phyloP scores from a whole-genome alignment of 2,888 invertebrate species.

The Urechis unicinctus region DNA sequence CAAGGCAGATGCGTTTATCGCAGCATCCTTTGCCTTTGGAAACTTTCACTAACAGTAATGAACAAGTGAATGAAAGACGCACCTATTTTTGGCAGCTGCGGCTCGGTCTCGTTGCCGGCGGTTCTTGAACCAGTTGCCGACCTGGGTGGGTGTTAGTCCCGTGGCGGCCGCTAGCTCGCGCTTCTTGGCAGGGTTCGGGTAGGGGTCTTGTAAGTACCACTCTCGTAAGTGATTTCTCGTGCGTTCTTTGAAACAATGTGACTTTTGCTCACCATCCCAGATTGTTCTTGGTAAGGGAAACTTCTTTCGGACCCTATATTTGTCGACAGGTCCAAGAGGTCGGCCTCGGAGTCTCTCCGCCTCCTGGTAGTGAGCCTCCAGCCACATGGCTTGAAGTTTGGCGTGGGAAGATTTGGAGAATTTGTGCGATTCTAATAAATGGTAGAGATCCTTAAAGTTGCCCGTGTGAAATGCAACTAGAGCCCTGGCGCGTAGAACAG shows the following conservation, averaged over 20 bases:
- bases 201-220: constrained; percentile 85
- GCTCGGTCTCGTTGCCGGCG: constrained; percentile 79
- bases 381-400: constrained; percentile 84
- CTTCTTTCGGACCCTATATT: constrained; percentile 88
- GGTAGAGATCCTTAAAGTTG: constrained; percentile 81
- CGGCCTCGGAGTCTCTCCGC: constrained; percentile 83
- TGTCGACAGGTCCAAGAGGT: constrained; percentile 88
- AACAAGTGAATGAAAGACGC: too few relatives aligned
- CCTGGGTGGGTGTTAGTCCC: constrained; percentile 85
- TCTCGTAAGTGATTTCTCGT: constrained; percentile 89
- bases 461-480: constrained; percentile 86
- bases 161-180: constrained; percentile 84
- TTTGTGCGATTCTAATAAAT: constrained; percentile 81
- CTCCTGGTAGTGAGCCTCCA: constrained; percentile 88
- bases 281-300: constrained; percentile 85
- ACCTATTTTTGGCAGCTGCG: constrained; percentile 95
- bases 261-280: constrained; percentile 95
- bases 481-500: constrained; percentile 77
- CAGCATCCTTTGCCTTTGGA: too few relatives aligned
- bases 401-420: constrained; percentile 84
- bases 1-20: too few relatives aligned
- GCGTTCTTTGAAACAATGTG: constrained; percentile 89
- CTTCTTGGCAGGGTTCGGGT: constrained; percentile 92
- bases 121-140: constrained; percentile 91
- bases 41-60: too few relatives aligned